Base-by-base conservation (phyloP, 2,797 vertebrate species). In the Pelodytes ibericus region DNA sequence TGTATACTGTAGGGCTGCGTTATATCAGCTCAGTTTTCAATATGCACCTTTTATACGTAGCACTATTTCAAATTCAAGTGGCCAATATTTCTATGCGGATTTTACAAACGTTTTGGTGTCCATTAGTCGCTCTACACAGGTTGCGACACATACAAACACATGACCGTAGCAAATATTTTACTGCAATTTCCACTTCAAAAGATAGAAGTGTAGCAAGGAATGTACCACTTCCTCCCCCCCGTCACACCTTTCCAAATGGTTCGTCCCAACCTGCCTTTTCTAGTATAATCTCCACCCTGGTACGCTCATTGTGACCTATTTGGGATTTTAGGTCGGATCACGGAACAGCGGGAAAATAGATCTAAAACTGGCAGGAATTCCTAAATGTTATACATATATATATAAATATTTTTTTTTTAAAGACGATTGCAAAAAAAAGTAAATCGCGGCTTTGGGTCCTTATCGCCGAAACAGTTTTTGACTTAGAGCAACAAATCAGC, bases 201-300 rank as follows among this genome's bases (percentile, higher is more conserved):
- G 2, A 13, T 47, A 47, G 4, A 39, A 39, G 36, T 39, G 7
- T 39, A 13, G 16, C 27, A 3, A n/a, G 51, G 76, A 62, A 63
- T n/a, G 80, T 91, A 89, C 86, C 87, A 86, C 88, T 89, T 80
- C 64, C 31, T 15, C 13, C 41, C 83, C 82, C 80, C 75, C 60
- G 63, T 65, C 76, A 73, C 74, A 79, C 83, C 79, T 76, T 80
- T 79, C 71, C 44, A 2, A 70, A 66, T 76, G 74, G 76, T 72
- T 68, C 10, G 70, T 33, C 69, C 82, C 82, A 79, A 82, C 81
- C 82, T 83, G 80, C 79, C 79, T 79, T 76, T 72, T 74, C 30
- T 11, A 24, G 9, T 8, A 31, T 22, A 27, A 20, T 26, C 80
- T 63, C 76, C 81, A 77, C 80, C 83, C 66, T 59, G 29, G 29